Evolutionary conservation across 2,113 vertebrate species (phyloP).

Genomic region (Corynorhinus townsendii): DNA sequence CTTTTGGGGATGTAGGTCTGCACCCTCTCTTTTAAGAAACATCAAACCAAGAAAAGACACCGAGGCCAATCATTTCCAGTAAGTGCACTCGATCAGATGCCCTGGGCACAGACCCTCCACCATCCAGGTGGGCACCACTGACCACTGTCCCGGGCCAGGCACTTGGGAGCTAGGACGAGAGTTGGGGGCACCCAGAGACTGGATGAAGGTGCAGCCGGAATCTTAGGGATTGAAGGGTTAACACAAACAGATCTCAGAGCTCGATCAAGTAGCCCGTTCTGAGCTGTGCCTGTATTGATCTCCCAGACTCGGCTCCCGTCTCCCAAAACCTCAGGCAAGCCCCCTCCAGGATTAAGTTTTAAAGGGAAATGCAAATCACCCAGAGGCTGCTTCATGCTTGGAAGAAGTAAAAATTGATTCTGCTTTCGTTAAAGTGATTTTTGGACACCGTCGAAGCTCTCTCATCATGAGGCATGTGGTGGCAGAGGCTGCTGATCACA

Average conservation of each 20-base stretch:
- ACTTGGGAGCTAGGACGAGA: not conserved
- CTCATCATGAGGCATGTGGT: constrained; percentile 40
- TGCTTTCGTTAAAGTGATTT: constrained; percentile 63
- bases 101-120: not conserved
- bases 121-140: not conserved
- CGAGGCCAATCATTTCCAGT: not conserved
- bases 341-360: constrained; percentile 45
- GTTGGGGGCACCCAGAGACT: not conserved
- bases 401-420: constrained; percentile 63
- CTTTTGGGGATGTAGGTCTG: not conserved
- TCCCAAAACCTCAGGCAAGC: not conserved
- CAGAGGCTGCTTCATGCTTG: constrained; percentile 29
- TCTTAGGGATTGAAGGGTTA: not conserved
- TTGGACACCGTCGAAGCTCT: constrained; percentile 60
- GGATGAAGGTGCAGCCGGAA: not conserved
- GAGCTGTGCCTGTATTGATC: not conserved
- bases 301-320: not conserved
- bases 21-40: not conserved
- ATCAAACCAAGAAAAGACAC: not conserved
- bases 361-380: constrained; percentile 67
- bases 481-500: constrained; percentile 45
- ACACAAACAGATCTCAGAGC: not conserved
- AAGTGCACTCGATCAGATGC: not conserved
- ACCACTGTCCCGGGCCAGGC: not conserved
- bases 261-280: not conserved